Evolutionary conservation across 1,140 invertebrate species (phyloP).

Genomic region (Metopolophium dirhodum): DNA sequence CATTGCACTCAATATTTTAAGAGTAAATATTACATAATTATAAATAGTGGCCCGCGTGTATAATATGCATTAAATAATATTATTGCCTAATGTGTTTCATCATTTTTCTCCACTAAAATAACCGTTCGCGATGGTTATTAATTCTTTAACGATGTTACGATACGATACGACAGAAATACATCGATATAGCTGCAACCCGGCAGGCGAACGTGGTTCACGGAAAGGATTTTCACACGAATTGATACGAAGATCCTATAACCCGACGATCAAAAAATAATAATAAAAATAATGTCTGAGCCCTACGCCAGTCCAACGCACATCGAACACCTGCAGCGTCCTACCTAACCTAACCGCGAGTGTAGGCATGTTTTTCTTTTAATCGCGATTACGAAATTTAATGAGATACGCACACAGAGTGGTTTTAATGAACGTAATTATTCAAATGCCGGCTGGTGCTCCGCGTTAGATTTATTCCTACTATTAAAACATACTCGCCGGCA

Average conservation of each 20-base stretch:
- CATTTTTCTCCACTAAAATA: neutral
- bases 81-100: neutral
- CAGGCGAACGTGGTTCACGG: neutral
- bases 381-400: conserved; percentile 44
- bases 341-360: neutral
- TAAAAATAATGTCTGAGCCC: neutral
- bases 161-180: neutral
- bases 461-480: neutral
- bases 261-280: neutral
- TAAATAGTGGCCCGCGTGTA: neutral
- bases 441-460: neutral
- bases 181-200: neutral
- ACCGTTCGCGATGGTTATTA: neutral
- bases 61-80: no score
- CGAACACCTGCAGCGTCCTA: conserved; percentile 8
- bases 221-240: neutral
- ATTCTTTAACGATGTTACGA: neutral
- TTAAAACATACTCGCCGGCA: neutral
- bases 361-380: neutral
- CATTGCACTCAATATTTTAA: neutral
- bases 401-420: neutral
- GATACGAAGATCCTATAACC: neutral
- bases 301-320: neutral
- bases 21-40: neutral
- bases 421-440: conserved; percentile 40